phyloP scores from a whole-genome alignment of 2,797 vertebrate genomes.

The Sylvia borin region DNA sequence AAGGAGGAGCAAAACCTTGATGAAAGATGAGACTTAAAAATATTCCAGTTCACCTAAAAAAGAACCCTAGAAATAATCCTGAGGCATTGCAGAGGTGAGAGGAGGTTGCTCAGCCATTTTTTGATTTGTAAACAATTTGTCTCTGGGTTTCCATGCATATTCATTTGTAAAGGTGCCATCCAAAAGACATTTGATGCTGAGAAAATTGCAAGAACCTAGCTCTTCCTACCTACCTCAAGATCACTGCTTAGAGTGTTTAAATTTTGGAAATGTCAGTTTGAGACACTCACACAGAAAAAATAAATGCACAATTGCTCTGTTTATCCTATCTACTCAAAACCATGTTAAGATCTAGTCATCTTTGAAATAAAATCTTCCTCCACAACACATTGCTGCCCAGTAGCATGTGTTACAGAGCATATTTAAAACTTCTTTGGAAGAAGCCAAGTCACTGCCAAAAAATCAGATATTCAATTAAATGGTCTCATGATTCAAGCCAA shows the following conservation, averaged over 20 bases:
- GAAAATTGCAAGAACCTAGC: not conserved
- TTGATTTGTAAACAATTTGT: not conserved
- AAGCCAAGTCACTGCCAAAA: conserved; percentile 12
- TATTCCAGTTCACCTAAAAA: not conserved
- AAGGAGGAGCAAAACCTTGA: not conserved
- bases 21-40: not conserved
- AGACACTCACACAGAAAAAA: not conserved
- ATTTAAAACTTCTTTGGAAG: conserved; percentile 1
- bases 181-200: not conserved
- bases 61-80: not conserved
- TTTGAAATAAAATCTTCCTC: conserved; percentile 11
- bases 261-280: not conserved
- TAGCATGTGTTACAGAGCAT: not conserved
- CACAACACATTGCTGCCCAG: conserved; percentile 9
- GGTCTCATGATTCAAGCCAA: not conserved
- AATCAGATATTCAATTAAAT: conserved; percentile 16
- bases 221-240: not conserved
- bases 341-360: not conserved
- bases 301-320: not conserved
- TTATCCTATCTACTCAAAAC: conserved; percentile 1
- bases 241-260: not conserved
- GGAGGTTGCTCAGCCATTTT: not conserved
- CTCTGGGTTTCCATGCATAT: not conserved
- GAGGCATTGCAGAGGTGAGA: not conserved
- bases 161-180: not conserved